Evolutionary conservation across 2,888 invertebrate species (phyloP).

Genomic region (Sisyra terminalis): DNA sequence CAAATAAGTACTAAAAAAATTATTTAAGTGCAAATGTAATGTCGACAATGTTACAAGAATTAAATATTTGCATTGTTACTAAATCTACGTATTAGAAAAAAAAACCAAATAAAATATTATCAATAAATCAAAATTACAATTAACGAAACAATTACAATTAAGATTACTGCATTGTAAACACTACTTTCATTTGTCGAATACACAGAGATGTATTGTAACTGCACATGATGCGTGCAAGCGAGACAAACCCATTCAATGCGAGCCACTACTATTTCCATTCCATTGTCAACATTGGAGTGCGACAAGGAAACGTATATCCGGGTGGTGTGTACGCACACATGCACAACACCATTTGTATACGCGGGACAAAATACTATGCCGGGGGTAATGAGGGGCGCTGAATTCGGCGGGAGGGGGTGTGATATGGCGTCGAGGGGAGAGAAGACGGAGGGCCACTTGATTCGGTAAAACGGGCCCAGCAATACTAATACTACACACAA

Average conservation of each 20-base stretch:
- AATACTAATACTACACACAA: constrained; percentile 6
- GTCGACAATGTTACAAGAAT: too few species aligned
- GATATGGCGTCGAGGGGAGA: constrained; percentile 4
- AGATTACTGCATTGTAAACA: constrained; percentile 8
- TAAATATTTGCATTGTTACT: neutral
- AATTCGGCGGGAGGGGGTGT: too few species aligned
- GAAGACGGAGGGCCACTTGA: constrained; percentile 1
- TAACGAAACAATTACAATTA: constrained; percentile 4
- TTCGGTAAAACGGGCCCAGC: constrained; percentile 10
- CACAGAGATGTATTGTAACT: constrained; percentile 5
- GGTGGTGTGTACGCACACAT: too few species aligned
- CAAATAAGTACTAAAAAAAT: too few species aligned
- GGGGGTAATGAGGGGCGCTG: too few species aligned
- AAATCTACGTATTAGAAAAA: neutral
- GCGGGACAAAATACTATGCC: too few species aligned
- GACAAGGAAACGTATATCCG: too few species aligned
- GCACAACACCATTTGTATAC: too few species aligned
- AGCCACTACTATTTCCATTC: too few species aligned
- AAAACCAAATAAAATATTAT: constrained; percentile 2
- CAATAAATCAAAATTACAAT: neutral
- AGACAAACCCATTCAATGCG: neutral
- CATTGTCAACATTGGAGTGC: too few species aligned
- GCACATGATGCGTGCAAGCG: constrained; percentile 5
- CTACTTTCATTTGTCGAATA: neutral
- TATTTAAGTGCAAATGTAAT: too few species aligned